phyloP scores from a whole-genome alignment of 2,797 vertebrate genomes.

The Gymnoscopelus microlampas region DNA sequence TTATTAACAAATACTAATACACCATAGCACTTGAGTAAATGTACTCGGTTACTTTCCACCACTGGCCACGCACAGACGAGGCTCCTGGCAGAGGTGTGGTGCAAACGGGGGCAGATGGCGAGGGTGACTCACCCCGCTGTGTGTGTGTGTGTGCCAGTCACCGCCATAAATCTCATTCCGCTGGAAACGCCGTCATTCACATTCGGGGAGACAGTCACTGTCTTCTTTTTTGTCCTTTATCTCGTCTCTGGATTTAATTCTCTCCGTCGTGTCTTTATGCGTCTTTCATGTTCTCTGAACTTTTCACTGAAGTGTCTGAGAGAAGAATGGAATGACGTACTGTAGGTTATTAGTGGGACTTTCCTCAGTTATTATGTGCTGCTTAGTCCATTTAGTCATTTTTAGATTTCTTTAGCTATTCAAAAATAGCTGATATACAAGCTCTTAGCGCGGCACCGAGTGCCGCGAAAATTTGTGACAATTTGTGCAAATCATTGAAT shows the following conservation, averaged over 20 bases:
- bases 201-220: slow-evolving; percentile 51
- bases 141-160: slow-evolving; percentile 71
- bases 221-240: slow-evolving; percentile 42
- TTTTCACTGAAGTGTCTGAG: slow-evolving; percentile 19
- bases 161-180: slow-evolving; percentile 66
- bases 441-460: too few species aligned
- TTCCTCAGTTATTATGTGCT: not conserved
- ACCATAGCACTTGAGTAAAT: not conserved
- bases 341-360: not conserved
- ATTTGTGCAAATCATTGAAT: too few species aligned
- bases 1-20: too few species aligned
- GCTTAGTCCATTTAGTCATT: too few species aligned
- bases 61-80: slow-evolving; percentile 47
- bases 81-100: slow-evolving; percentile 75
- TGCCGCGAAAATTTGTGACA: too few species aligned
- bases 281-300: slow-evolving; percentile 13
- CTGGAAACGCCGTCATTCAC: slow-evolving; percentile 44
- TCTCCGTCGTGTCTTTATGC: slow-evolving; percentile 6
- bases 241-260: slow-evolving; percentile 18
- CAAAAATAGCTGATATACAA: too few species aligned
- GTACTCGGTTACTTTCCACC: not conserved
- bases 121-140: slow-evolving; percentile 76
- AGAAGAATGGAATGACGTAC: slow-evolving; percentile 12
- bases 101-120: slow-evolving; percentile 77
- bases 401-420: too few species aligned